Conservation (phyloP, 1,140 invertebrate genomes). For the Pinna nobilis region DNA sequence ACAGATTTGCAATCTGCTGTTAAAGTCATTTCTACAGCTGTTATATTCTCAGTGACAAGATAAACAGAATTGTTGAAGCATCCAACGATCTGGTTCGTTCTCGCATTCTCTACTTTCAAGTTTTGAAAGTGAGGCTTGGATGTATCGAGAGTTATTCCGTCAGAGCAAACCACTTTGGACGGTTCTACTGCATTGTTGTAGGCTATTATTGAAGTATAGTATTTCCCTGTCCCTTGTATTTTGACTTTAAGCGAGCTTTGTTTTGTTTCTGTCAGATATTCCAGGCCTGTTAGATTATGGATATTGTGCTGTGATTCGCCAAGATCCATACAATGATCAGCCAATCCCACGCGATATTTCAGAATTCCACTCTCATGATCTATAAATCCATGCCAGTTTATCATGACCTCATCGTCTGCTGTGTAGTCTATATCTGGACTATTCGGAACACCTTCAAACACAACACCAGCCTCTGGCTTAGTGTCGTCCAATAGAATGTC, state of each 20-base stretch:
- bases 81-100: conserved; percentile 16
- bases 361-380: conserved; percentile 57
- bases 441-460: conserved; percentile 39
- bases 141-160: conserved; percentile 49
- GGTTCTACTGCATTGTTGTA: conserved; percentile 51
- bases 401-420: conserved; percentile 21
- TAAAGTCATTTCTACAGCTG: conserved; percentile 5
- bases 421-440: conserved; percentile 52
- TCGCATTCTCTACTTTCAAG: conserved; percentile 31
- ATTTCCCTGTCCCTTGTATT: conserved; percentile 19
- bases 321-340: conserved; percentile 33
- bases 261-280: background rate
- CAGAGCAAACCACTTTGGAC: conserved; percentile 47
- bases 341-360: conserved; percentile 43
- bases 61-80: conserved; percentile 40
- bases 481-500: conserved; percentile 46
- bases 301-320: conserved; percentile 14
- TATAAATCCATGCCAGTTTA: conserved; percentile 51
- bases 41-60: conserved; percentile 43
- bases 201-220: conserved; percentile 46
- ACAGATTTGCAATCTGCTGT: conserved; percentile 2
- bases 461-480: conserved; percentile 43
- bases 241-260: background rate
- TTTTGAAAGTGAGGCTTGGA: conserved; percentile 41
- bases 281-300: background rate